A percentile compares a stretch with the other conserved stretches of the same genome.
These are phyloP conservation scores for Zophobas morio DNA, from an alignment of 1,140 invertebrate genomes.

Conservation along the genomic window DNA sequence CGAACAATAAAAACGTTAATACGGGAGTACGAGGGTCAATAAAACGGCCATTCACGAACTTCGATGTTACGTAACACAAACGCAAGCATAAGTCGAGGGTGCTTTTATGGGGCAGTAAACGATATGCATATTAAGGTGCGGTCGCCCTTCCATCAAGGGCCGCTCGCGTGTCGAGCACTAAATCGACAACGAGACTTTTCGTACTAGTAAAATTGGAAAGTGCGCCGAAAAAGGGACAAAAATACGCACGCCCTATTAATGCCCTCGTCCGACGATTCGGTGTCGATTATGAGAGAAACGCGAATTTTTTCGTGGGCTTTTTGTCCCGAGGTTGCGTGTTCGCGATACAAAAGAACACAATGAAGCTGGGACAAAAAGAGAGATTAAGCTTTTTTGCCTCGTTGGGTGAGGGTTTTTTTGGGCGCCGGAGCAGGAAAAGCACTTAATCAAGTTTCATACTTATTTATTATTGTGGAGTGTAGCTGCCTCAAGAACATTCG, in stretches of 20 bases:
- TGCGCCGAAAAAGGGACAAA: too few relatives aligned
- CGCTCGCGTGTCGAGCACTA: too few relatives aligned
- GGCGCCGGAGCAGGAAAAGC: neutral
- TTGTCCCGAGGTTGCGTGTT: neutral
- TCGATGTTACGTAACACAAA: conserved; percentile 11
- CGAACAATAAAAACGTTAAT: conserved; percentile 37
- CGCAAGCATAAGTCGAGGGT: conserved; percentile 14
- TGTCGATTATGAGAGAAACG: conserved; percentile 2
- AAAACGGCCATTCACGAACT: conserved; percentile 4
- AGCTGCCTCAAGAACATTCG: conserved; percentile 18
- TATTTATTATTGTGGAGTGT: conserved; percentile 11
- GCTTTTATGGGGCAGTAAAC: conserved; percentile 17
- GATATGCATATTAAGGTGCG: conserved; percentile 38
- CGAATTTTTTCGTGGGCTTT: neutral
- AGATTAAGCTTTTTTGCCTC: conserved; percentile 4
- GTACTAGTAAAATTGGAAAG: too few relatives aligned
- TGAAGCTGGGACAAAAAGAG: neutral
- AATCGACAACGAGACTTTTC: too few relatives aligned
- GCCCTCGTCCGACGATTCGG: neutral
- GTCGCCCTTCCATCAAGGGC: neutral
- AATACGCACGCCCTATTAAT: too few relatives aligned
- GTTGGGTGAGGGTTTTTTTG: neutral
- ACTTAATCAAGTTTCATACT: conserved; percentile 32
- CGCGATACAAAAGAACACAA: conserved; percentile 15
- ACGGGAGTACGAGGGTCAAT: conserved; percentile 22